These are phyloP conservation scores for Pagetopsis macropterus DNA, from an alignment of 2,797 vertebrate genomes.

Conservation along the genomic window DNA sequence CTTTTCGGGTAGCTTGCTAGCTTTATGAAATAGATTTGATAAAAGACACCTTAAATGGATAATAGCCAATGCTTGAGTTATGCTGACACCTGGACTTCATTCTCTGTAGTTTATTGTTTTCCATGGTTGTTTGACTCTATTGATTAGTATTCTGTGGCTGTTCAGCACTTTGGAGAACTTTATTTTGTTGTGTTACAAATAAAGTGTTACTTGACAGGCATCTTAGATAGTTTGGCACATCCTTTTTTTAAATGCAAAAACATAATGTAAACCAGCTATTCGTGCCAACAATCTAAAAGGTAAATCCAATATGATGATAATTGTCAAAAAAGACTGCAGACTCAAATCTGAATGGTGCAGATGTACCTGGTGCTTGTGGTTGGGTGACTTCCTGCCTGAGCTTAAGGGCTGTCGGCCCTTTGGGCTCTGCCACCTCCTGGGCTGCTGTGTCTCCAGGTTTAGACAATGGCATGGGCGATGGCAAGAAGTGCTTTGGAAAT, in stretches of 20 bases:
- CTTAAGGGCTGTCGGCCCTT: constrained; percentile 58
- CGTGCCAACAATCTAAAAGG: neutral
- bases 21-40: neutral
- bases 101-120: too few relatives aligned
- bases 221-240: neutral
- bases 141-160: too few relatives aligned
- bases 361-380: constrained; percentile 61
- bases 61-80: too few relatives aligned
- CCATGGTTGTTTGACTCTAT: too few relatives aligned
- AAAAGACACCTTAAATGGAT: neutral
- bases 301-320: too few relatives aligned
- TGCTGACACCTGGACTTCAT: too few relatives aligned
- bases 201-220: neutral
- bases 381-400: constrained; percentile 54
- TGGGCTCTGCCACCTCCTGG: constrained; percentile 46
- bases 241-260: constrained; percentile 1
- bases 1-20: neutral
- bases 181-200: too few relatives aligned
- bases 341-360: neutral
- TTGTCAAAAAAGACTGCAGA: neutral
- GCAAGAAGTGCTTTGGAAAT: constrained; percentile 93
- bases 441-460: constrained; percentile 79
- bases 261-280: neutral
- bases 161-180: too few relatives aligned
- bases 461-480: constrained; percentile 91